Conservation (phyloP, 2,888 invertebrate species). For the Rhaphigaster nebulosa region DNA sequence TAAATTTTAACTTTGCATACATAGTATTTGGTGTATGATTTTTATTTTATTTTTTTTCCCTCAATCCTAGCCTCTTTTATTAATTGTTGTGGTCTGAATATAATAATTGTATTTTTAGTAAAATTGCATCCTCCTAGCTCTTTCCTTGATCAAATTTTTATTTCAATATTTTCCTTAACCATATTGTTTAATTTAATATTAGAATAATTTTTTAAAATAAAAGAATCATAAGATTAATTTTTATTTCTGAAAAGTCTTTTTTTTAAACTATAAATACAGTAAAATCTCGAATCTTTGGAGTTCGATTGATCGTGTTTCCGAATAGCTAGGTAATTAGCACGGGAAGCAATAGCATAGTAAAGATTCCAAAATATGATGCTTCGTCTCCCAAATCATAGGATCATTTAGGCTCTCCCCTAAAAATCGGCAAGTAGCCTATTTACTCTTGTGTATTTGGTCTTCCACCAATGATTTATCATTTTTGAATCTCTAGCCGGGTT, state of each 20-base stretch:
- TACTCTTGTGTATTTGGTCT: too few relatives aligned
- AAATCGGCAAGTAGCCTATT: too few relatives aligned
- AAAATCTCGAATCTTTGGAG: neutral
- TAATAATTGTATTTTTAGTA: conserved; percentile 53
- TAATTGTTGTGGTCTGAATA: conserved; percentile 50
- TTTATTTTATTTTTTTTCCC: conserved; percentile 53
- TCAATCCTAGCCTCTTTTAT: conserved; percentile 61
- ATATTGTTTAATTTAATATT: conserved; percentile 27
- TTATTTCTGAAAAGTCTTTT: neutral
- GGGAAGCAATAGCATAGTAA: neutral
- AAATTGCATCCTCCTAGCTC: conserved; percentile 59
- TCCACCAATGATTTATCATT: too few relatives aligned
- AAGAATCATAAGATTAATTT: neutral
- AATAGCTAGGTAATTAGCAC: neutral
- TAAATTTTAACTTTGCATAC: conserved; percentile 63
- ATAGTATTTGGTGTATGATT: conserved; percentile 63
- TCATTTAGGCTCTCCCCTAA: too few relatives aligned
- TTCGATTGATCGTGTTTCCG: neutral
- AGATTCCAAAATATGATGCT: neutral
- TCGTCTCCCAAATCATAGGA: neutral
- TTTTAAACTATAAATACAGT: neutral
- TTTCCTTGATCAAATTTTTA: conserved; percentile 52
- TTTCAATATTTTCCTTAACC: conserved; percentile 40
- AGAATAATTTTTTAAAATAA: conserved; percentile 16
- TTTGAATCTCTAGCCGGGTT: too few relatives aligned